A percentile compares a stretch with the other conserved stretches of the same genome.
Conservation (phyloP, 1,140 invertebrate species). For the Bombus confusus region DNA sequence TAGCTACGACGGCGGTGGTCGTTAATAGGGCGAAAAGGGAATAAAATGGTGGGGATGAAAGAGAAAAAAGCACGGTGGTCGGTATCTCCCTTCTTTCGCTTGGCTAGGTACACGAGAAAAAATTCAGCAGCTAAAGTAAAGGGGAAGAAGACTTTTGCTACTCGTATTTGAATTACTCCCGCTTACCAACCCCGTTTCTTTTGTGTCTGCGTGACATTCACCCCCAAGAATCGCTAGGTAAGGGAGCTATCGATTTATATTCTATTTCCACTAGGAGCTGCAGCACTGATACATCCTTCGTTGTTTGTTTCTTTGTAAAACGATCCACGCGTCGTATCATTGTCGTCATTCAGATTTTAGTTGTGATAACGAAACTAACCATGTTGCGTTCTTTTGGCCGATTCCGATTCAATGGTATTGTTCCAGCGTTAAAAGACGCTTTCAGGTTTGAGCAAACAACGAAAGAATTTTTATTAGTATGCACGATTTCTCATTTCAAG, state of each 20-base stretch:
- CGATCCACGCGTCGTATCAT: not conserved
- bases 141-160: slow-evolving; percentile 38
- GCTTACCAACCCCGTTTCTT: slow-evolving; percentile 8
- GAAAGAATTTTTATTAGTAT: not conserved
- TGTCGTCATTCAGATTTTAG: too few species aligned
- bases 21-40: slow-evolving; percentile 41
- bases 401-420: not conserved
- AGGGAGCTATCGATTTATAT: slow-evolving; percentile 16
- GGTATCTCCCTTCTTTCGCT: slow-evolving; percentile 58
- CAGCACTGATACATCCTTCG: not conserved
- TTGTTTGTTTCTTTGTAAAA: not conserved
- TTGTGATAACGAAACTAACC: not conserved
- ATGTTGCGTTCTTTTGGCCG: not conserved
- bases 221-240: slow-evolving; percentile 5
- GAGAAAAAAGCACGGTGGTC: slow-evolving; percentile 16
- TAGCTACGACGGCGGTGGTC: slow-evolving; percentile 40
- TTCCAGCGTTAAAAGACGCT: too few species aligned
- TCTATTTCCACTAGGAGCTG: not conserved
- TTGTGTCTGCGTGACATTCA: slow-evolving; percentile 29
- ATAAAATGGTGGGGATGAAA: slow-evolving; percentile 1
- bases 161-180: slow-evolving; percentile 34
- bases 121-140: slow-evolving; percentile 45
- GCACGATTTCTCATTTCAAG: not conserved
- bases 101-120: slow-evolving; percentile 46
- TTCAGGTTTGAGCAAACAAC: too few species aligned